Evolutionary conservation across 1,140 invertebrate genomes (phyloP).

Genomic region (Mercenaria mercenaria): DNA sequence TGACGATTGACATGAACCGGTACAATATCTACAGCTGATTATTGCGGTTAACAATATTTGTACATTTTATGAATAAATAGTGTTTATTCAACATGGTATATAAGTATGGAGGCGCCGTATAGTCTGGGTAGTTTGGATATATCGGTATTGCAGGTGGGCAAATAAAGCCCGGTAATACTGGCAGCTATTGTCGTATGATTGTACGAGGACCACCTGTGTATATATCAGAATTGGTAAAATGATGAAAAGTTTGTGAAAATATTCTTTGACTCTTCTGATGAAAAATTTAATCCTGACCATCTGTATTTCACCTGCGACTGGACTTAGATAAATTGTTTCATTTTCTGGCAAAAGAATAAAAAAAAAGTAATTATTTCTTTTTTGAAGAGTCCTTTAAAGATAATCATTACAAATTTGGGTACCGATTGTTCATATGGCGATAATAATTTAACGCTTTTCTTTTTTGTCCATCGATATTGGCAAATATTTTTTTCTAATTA

Average conservation of each 20-base stretch:
- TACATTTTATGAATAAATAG: constrained; percentile 50
- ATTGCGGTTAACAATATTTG: constrained; percentile 55
- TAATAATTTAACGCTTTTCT: too few species aligned
- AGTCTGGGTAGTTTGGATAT: constrained; percentile 47
- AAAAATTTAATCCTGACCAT: too few species aligned
- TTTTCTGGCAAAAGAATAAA: too few species aligned
- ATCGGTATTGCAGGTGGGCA: constrained; percentile 54
- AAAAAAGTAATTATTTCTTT: too few species aligned
- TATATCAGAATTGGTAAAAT: constrained; percentile 16
- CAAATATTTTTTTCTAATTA: too few species aligned
- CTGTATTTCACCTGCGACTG: too few species aligned
- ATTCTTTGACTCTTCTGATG: constrained; percentile 11
- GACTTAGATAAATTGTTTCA: too few species aligned
- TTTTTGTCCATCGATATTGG: too few species aligned
- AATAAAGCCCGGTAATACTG: constrained; percentile 50
- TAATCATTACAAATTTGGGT: too few species aligned
- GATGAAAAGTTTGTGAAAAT: constrained; percentile 15
- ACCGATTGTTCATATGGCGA: too few species aligned
- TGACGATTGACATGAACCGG: constrained; percentile 40
- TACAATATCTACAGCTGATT: constrained; percentile 55
- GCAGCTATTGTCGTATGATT: constrained; percentile 38
- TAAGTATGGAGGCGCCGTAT: constrained; percentile 59
- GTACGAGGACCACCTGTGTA: constrained; percentile 47
- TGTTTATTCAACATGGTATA: constrained; percentile 57
- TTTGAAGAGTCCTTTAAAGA: too few species aligned